Conservation (phyloP, 2,113 vertebrate species). For the Gasterosteus nipponicus region DNA sequence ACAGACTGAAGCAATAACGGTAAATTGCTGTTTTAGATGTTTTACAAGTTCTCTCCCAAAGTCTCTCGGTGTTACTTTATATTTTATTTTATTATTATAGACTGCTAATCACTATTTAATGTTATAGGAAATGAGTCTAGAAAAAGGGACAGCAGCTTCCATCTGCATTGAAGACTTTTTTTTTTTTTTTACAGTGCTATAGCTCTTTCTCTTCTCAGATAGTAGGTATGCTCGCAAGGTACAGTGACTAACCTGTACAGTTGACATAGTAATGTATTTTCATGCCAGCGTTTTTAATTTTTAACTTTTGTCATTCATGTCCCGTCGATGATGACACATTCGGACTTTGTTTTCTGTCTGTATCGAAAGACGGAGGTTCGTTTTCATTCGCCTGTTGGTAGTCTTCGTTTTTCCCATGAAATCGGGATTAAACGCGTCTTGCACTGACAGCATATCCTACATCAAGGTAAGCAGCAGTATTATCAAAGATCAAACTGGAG, state of each 20-base stretch:
- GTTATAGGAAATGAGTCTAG: constrained; percentile 75
- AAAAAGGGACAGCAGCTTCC: constrained; percentile 80
- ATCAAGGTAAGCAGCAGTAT: constrained; percentile 81
- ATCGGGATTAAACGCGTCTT: constrained; percentile 73
- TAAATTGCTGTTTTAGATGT: constrained; percentile 69
- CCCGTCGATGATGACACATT: constrained; percentile 57
- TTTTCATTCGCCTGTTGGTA: constrained; percentile 60
- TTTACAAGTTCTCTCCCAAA: constrained; percentile 68
- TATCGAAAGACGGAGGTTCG: constrained; percentile 54
- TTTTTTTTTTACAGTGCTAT: constrained; percentile 72
- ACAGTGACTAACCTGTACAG: constrained; percentile 80
- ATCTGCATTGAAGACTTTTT: constrained; percentile 72
- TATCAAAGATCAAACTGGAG: constrained; percentile 78
- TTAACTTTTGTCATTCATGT: constrained; percentile 52
- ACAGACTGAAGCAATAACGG: constrained; percentile 79
- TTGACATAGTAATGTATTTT: constrained; percentile 79
- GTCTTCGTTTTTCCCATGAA: constrained; percentile 59
- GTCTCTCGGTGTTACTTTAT: constrained; percentile 68
- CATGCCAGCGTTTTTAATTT: constrained; percentile 59
- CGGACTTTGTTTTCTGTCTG: constrained; percentile 60
- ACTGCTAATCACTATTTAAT: constrained; percentile 85
- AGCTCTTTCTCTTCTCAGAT: constrained; percentile 64
- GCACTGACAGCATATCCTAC: constrained; percentile 83
- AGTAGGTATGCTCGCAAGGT: constrained; percentile 75
- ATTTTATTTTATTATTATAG: constrained; percentile 67